Evolutionary conservation across 1,140 invertebrate species (phyloP), one percentile per base, ranked within the genome.

Genomic region (Lasioglossum baleicum): DNA sequence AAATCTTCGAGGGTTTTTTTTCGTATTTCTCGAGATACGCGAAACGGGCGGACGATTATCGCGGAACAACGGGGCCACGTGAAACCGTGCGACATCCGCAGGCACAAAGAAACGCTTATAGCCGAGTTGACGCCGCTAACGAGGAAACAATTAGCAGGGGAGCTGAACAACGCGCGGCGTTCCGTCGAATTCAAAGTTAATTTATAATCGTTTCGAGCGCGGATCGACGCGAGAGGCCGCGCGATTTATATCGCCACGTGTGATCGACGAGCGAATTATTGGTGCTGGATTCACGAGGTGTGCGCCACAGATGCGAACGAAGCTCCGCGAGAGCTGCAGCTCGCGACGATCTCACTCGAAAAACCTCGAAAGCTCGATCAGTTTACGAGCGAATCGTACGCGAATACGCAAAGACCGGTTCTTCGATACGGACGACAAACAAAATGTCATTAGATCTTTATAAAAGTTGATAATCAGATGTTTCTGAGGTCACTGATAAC

Each of bases 81-180:
- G 53, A 63, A 22, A 61, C 77, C 13, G 1, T 13, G 44, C 31
- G 22, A 73, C 61, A 66, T 83, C 31, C 40, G 58, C 35, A 15
- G 6, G 22, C 13, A 22, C 15, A 48, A 74, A 64, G 48, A 2
- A 17, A 42, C 68, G 17, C n/a, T 44, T 65, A 20, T 70, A 53
- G n/a, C 40, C 31, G 40, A 17, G 11, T 61, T 5, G 4, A 53
- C 35, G 17, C 0, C 15, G 22, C 17, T 71, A 40, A 53, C 65
- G 13, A 77, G 61, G 13, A 17, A 20, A 42, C 40, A 13, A 63
- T 60, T 58, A 70, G 31, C 68, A 17, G 6, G 22, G 2, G 17
- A 3, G n/a, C 15, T 20, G 42, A 68, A n/a, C 60, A 2, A 4
- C 22, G 1, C 56, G 20, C 0, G 35, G 35, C 10, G 31, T 15